Conservation (phyloP, 2,797 vertebrate species). For the Rhyacichthys aspro region DNA sequence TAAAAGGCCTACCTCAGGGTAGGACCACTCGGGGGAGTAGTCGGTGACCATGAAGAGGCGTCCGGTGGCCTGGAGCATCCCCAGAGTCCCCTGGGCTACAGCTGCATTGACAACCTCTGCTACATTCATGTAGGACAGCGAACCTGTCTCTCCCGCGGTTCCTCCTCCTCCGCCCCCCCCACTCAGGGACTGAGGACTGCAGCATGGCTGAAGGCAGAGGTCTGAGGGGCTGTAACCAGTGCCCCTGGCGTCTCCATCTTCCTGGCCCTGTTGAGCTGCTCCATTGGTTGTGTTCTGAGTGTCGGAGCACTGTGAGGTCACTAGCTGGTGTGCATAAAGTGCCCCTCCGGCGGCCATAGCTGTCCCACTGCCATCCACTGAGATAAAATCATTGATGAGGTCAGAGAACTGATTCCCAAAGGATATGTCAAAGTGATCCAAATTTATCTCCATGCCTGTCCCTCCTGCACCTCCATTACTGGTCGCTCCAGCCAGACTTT, state of each 20-base stretch:
- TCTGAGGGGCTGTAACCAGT: constrained; percentile 89
- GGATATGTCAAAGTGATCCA: constrained; percentile 99
- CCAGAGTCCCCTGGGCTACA: constrained; percentile 90
- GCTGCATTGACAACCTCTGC: constrained; percentile 95
- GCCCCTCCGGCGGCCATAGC: constrained; percentile 84
- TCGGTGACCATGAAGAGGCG: constrained; percentile 99
- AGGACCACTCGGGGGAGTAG: constrained; percentile 99
- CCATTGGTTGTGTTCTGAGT: constrained; percentile 68
- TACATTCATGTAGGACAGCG: constrained; percentile 97
- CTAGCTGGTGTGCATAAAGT: constrained; percentile 95
- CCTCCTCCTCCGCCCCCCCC: constrained; percentile 79
- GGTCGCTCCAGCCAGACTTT: constrained; percentile 82
- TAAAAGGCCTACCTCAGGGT: constrained; percentile 90
- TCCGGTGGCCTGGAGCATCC: constrained; percentile 94
- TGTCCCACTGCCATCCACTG: constrained; percentile 90
- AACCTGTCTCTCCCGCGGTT: constrained; percentile 83
- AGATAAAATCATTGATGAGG: constrained; percentile 99
- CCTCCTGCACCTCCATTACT: constrained; percentile 77
- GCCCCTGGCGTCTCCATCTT: constrained; percentile 86
- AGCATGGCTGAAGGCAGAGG: constrained; percentile 94
- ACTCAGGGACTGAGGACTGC: constrained; percentile 90
- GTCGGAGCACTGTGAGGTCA: constrained; percentile 77
- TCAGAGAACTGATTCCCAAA: constrained; percentile 99
- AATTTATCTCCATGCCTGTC: constrained; percentile 95
- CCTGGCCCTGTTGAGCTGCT: constrained; percentile 89